Base-by-base conservation (phyloP, 2,113 vertebrate species). In the Brachypodius melanocephalos region DNA sequence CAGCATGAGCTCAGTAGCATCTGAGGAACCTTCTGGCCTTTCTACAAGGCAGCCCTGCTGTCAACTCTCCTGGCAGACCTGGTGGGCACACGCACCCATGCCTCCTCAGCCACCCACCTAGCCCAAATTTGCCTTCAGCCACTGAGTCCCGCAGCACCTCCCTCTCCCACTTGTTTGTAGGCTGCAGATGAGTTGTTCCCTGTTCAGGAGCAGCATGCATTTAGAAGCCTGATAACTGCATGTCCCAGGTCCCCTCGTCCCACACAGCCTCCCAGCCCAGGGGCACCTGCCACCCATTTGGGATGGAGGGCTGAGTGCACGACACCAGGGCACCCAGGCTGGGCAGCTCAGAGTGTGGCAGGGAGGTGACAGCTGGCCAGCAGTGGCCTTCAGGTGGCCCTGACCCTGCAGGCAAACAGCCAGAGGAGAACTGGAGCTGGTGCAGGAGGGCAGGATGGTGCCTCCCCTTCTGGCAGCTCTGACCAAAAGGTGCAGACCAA, bases 71-170 rank as follows among this genome's bases (percentile, higher is more conserved):
- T 16, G 65, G 29, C 51, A 74, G 73, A 58, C 22, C 21, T 5
- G 9, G 32, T 2, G 3, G 6, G 20, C 58, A 32, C 22, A 20
- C 21, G 6, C 43, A 75, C 16, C 22, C 0, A 0, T 4, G 12
- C 34, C 18, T 49, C 48, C 58, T 58, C 72, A 79, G 8, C 38
- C 77, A 67, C 34, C 17, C 46, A 66, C 43, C 26, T 12, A 9
- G 12, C 9, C 57, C 58, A 51, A 75, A 90, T 75, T 16, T 0
- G 0, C 71, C 66, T 76, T 58, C 54, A 51, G 72, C 45, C 94
- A 36, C 17, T 0, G 1, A 90, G 57, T 82, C 17, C 17, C 73
- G 75, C 75, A 85, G 61, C 79, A 76, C 58, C 62, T 92, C 72
- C 45, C 45, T 83, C 75, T 79, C 40, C 45, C 29, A 20, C 19